These are phyloP conservation scores for Drosophila subquinaria DNA, from an alignment of 2,888 invertebrate species.

Conservation along the genomic window DNA sequence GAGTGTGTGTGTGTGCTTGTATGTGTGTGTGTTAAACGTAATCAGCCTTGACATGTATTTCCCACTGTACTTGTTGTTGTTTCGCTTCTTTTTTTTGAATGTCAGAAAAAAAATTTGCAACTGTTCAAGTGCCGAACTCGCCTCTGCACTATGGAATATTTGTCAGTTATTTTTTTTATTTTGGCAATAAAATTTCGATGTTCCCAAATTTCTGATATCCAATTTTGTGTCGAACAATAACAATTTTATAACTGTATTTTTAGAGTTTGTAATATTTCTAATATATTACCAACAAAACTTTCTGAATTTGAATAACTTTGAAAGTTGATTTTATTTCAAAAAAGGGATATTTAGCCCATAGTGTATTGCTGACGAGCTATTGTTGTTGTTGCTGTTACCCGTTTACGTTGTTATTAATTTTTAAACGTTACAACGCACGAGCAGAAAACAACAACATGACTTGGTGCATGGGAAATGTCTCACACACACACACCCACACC, in stretches of 20 bases:
- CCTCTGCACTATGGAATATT: background rate
- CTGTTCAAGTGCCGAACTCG: slow-evolving; percentile 53
- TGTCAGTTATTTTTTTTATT: background rate
- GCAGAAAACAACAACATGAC: slow-evolving; percentile 51
- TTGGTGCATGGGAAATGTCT: slow-evolving; percentile 41
- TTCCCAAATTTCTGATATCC: too few relatives aligned
- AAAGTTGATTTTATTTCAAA: too few relatives aligned
- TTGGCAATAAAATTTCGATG: too few relatives aligned
- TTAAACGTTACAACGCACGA: slow-evolving; percentile 56
- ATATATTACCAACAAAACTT: too few relatives aligned
- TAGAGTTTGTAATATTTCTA: too few relatives aligned
- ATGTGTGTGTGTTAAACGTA: slow-evolving; percentile 45
- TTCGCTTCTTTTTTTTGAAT: slow-evolving; percentile 21
- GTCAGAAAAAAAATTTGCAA: slow-evolving; percentile 59
- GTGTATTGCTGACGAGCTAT: background rate
- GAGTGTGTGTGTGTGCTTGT: slow-evolving; percentile 10
- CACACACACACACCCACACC: slow-evolving; percentile 23
- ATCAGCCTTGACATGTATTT: slow-evolving; percentile 78
- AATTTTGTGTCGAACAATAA: too few relatives aligned
- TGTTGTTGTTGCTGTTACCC: slow-evolving; percentile 27
- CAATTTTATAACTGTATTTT: too few relatives aligned
- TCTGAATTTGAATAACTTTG: too few relatives aligned
- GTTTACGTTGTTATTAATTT: slow-evolving; percentile 69
- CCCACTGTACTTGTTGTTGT: slow-evolving; percentile 36
- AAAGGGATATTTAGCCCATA: too few relatives aligned